phyloP scores from a whole-genome alignment of 2,113 vertebrate species.

The Desmodus rotundus region DNA sequence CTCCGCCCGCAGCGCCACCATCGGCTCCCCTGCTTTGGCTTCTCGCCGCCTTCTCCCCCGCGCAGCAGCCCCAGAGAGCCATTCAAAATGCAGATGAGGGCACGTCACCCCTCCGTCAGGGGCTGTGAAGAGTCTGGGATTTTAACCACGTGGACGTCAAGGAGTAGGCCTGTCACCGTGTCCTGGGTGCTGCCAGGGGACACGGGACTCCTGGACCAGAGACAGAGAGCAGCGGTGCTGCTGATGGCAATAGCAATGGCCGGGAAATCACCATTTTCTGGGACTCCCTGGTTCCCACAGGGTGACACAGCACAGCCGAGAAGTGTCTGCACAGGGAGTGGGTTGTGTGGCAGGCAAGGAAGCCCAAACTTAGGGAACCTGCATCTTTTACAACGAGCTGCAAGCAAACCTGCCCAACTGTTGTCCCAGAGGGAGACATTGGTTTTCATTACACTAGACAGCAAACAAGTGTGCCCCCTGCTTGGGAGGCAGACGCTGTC shows the following conservation, averaged over 20 bases:
- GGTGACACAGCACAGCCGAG: neutral
- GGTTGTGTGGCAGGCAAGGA: neutral
- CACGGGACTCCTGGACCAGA: neutral
- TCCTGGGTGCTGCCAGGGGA: neutral
- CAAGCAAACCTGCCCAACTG: neutral
- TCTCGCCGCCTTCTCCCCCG: neutral
- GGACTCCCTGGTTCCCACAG: neutral
- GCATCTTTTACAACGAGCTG: neutral
- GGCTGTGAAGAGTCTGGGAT: neutral
- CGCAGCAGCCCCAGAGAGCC: neutral
- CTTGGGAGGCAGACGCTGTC: neutral
- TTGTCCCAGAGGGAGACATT: neutral
- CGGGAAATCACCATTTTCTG: neutral
- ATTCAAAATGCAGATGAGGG: neutral
- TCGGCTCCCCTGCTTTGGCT: neutral
- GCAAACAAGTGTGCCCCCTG: neutral
- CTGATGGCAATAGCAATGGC: neutral
- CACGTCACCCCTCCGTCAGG: neutral
- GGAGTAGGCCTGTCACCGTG: neutral
- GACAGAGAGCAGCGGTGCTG: neutral
- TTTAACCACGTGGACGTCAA: neutral
- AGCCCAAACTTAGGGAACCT: neutral
- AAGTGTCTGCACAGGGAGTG: neutral
- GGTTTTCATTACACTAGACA: neutral
- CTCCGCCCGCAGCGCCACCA: neutral